Conservation (phyloP, 2,113 vertebrate genomes). For the Gymnobelideus leadbeateri region DNA sequence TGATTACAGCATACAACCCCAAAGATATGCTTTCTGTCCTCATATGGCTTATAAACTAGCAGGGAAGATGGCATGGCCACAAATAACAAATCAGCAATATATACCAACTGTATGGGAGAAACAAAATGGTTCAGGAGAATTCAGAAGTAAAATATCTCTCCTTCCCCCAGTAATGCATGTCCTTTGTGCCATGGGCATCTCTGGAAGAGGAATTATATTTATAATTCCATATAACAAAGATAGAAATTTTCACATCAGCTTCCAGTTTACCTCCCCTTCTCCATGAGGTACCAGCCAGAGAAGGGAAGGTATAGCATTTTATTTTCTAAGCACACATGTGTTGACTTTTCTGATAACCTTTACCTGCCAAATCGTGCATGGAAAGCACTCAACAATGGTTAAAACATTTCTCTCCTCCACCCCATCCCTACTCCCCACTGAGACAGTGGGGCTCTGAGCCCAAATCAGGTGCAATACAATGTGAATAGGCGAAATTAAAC, state of each 20-base stretch:
- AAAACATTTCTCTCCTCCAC: constrained; percentile 73
- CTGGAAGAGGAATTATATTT: constrained; percentile 31
- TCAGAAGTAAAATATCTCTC: neutral
- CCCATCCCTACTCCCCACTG: constrained; percentile 30
- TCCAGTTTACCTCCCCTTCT: constrained; percentile 61
- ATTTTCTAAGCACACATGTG: constrained; percentile 69
- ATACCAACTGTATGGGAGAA: neutral
- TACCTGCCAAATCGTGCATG: constrained; percentile 81
- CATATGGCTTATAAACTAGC: neutral
- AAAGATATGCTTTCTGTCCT: neutral
- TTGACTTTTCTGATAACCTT: constrained; percentile 83
- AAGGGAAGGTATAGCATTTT: constrained; percentile 64
- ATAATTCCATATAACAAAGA: constrained; percentile 62
- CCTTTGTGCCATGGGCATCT: neutral
- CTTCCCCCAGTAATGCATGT: neutral
- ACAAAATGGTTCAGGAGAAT: neutral
- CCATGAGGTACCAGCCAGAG: constrained; percentile 54
- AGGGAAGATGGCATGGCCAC: constrained; percentile 22
- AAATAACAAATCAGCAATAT: constrained; percentile 19
- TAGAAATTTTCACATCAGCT: constrained; percentile 64
- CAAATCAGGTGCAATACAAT: constrained; percentile 22
- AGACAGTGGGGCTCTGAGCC: constrained; percentile 41
- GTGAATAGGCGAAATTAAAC: constrained; percentile 39
- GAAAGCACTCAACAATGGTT: constrained; percentile 78
- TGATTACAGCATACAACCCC: neutral